Conservation (phyloP, 2,797 vertebrate species). For the Myotis vivesi region DNA sequence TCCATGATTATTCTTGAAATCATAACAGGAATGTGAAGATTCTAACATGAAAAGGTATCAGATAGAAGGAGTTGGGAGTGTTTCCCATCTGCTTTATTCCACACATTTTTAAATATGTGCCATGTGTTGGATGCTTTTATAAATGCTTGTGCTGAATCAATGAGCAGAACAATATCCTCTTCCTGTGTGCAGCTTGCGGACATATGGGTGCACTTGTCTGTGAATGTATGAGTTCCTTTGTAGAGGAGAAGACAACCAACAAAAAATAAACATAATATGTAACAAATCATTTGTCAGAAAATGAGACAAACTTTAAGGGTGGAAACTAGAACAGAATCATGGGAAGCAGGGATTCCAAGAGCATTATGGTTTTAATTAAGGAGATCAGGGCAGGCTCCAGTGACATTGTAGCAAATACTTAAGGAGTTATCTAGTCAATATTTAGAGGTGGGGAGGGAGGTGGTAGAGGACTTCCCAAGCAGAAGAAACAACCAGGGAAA, state of each 20-base stretch:
- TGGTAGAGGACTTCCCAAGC: neutral
- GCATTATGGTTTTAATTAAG: neutral
- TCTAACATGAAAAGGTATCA: neutral
- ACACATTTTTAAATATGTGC: neutral
- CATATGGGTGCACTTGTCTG: no score
- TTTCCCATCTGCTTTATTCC: neutral
- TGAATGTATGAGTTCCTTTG: neutral
- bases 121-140: neutral
- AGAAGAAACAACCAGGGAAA: neutral
- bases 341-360: neutral
- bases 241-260: neutral
- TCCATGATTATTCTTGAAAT: neutral
- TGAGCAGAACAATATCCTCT: neutral
- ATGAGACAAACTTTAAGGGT: neutral
- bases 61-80: neutral
- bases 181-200: neutral
- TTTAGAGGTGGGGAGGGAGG: neutral
- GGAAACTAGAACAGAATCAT: neutral
- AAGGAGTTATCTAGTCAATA: neutral
- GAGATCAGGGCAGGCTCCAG: neutral
- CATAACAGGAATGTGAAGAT: neutral
- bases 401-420: neutral
- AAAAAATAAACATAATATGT: neutral
- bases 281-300: conserved; percentile 2
- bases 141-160: neutral